A percentile compares a stretch with the other conserved stretches of the same genome.
Conservation (phyloP, 2,797 vertebrate genomes). For the Sibirionetta formosa region DNA sequence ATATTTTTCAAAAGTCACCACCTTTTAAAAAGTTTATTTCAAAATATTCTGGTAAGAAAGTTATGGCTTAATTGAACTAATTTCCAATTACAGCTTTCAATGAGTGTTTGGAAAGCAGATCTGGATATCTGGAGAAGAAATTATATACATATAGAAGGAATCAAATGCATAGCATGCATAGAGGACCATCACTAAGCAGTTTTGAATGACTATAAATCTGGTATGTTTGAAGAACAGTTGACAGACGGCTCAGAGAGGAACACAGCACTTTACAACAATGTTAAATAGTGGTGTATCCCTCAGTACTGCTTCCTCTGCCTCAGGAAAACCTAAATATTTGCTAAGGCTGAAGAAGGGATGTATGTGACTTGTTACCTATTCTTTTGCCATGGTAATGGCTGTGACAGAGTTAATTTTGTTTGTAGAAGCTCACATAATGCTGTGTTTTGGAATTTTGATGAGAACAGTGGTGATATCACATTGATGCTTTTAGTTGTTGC, state of each 20-base stretch:
- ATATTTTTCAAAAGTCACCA: neutral
- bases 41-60: neutral
- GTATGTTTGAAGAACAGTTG: neutral
- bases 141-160: neutral
- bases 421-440: no score
- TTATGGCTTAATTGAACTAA: neutral
- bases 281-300: accelerated
- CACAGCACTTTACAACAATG: neutral
- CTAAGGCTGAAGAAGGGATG: neutral
- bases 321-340: neutral
- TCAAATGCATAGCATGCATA: neutral
- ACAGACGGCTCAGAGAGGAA: neutral
- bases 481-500: no score
- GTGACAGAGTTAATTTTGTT: no score
- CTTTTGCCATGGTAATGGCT: no score
- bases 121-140: neutral
- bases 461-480: no score
- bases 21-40: neutral
- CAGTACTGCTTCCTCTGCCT: neutral
- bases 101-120: neutral
- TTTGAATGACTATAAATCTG: neutral
- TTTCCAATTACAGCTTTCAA: neutral
- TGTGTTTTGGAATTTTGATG: no score
- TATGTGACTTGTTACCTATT: neutral
- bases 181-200: neutral